Conservation (phyloP, 2,888 invertebrate genomes). For the Drosophila anomalipes region DNA sequence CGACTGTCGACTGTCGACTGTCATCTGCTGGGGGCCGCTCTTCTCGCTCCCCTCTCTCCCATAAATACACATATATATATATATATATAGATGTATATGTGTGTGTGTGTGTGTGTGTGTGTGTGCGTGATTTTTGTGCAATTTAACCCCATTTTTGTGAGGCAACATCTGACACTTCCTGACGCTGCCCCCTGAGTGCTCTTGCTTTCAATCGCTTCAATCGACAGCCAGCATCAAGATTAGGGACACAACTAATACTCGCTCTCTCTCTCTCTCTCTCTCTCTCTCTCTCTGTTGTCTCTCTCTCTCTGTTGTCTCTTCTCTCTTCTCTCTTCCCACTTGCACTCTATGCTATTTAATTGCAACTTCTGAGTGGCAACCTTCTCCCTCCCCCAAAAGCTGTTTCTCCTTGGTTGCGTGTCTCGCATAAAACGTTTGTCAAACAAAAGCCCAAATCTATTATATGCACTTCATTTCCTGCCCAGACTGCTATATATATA, state of each 20-base stretch:
- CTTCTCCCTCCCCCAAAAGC: neutral
- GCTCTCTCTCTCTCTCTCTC: constrained; percentile 3
- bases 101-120: neutral
- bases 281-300: neutral
- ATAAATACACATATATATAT: neutral
- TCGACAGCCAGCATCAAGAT: constrained; percentile 39
- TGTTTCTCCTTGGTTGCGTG: neutral
- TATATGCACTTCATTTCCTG: constrained; percentile 44
- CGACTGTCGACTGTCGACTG: constrained; percentile 20
- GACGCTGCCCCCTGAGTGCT: neutral
- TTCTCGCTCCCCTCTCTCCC: neutral
- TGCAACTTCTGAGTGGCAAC: constrained; percentile 35
- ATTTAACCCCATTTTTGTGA: constrained; percentile 77
- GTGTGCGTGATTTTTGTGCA: constrained; percentile 74
- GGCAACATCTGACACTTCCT: constrained; percentile 27
- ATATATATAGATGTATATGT: neutral
- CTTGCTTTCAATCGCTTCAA: constrained; percentile 2
- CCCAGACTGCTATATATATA: constrained; percentile 5
- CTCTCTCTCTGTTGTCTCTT: neutral
- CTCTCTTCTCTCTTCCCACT: neutral
- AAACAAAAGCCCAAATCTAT: constrained; percentile 54
- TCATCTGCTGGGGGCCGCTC: constrained; percentile 46
- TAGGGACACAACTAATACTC: constrained; percentile 49
- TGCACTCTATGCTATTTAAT: constrained; percentile 36
- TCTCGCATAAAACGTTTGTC: constrained; percentile 46